Evolutionary conservation across 2,113 vertebrate genomes (phyloP).

Genomic region (Phaethornis superciliosus): DNA sequence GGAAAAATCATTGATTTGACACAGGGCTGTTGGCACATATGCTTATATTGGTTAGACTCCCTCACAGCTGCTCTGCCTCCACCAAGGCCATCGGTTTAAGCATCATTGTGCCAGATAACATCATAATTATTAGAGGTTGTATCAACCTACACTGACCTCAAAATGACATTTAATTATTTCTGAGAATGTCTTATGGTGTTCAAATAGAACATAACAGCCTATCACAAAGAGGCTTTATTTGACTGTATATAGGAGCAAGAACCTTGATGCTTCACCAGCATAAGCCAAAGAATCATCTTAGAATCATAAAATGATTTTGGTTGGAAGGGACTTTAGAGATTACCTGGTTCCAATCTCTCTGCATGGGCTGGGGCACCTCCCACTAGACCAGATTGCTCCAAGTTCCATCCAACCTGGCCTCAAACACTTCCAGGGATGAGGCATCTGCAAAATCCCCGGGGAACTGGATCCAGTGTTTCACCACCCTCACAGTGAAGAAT

Average conservation of each 20-base stretch:
- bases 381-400: too few relatives aligned
- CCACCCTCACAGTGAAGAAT: too few relatives aligned
- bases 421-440: too few relatives aligned
- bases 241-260: not conserved
- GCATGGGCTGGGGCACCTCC: too few relatives aligned
- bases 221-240: not conserved
- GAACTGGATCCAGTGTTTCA: too few relatives aligned
- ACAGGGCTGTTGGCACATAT: not conserved
- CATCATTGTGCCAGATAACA: not conserved
- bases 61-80: constrained; percentile 5
- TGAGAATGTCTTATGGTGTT: not conserved
- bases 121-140: not conserved
- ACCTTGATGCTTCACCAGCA: not conserved
- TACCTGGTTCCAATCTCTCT: too few relatives aligned
- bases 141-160: not conserved
- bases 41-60: not conserved
- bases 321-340: too few relatives aligned
- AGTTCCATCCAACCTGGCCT: too few relatives aligned
- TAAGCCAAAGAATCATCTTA: not conserved
- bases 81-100: constrained; percentile 9
- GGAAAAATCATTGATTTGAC: constrained; percentile 1
- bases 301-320: too few relatives aligned
- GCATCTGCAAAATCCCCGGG: too few relatives aligned
- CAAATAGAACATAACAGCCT: not conserved
- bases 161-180: not conserved